A percentile compares a stretch with the other conserved stretches of the same genome.
These are phyloP conservation scores for Forpus xanthops DNA, from an alignment of 2,797 vertebrate genomes.

Conservation along the genomic window DNA sequence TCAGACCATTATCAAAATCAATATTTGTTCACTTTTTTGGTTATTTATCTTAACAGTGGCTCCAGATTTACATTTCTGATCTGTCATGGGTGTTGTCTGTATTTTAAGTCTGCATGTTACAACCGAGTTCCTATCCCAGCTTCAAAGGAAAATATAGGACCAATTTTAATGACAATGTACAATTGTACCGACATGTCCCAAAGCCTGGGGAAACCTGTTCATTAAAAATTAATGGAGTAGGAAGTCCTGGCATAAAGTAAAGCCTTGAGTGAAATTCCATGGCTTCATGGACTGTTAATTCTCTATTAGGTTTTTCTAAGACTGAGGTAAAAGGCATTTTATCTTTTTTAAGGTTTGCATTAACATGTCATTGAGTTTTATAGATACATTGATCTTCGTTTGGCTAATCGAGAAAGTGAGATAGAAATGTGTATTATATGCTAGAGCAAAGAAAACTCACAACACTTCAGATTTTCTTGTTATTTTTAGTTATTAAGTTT, in stretches of 20 bases:
- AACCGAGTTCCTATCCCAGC: not conserved
- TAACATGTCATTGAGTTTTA: constrained; percentile 75
- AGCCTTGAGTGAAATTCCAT: constrained; percentile 75
- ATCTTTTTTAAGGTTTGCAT: constrained; percentile 78
- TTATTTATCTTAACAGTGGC: not conserved
- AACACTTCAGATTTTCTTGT: not conserved
- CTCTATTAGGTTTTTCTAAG: constrained; percentile 81
- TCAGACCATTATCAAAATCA: not conserved
- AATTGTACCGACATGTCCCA: constrained; percentile 3
- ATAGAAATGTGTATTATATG: constrained; percentile 58
- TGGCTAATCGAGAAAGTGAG: constrained; percentile 67
- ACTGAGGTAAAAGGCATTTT: constrained; percentile 76
- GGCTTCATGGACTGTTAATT: constrained; percentile 78
- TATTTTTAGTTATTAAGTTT: constrained; percentile 35
- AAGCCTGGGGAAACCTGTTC: constrained; percentile 55
- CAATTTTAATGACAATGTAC: constrained; percentile 3
- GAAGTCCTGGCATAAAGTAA: constrained; percentile 71
- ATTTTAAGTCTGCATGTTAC: not conserved
- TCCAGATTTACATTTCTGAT: not conserved
- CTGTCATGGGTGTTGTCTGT: not conserved
- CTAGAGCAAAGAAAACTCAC: constrained; percentile 29
- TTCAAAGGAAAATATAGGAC: not conserved
- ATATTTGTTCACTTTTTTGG: not conserved
- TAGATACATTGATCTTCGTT: constrained; percentile 73
- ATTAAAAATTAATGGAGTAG: constrained; percentile 75